Percentiles rank a stretch among this genome's conserved stretches.
These are phyloP conservation scores for Galbula dea DNA, from an alignment of 2,113 vertebrate genomes.

Conservation along the genomic window DNA sequence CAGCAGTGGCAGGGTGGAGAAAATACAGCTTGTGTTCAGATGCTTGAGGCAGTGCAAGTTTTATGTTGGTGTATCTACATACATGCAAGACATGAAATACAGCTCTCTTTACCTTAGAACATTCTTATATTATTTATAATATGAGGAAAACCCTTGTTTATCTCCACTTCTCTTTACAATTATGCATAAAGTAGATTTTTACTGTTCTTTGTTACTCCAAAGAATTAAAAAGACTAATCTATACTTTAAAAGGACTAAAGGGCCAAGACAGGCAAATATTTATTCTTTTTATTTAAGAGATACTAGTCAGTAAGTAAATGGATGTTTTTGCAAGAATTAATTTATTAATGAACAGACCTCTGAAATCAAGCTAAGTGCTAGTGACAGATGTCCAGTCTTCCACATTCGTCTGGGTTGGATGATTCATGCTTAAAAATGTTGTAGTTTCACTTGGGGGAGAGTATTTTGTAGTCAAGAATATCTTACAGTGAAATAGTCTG, in stretches of 20 bases:
- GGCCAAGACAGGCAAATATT: not conserved
- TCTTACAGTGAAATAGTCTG: not conserved
- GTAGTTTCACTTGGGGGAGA: not conserved
- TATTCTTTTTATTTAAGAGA: not conserved
- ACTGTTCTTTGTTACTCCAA: not conserved
- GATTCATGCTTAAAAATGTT: not conserved
- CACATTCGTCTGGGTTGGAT: not conserved
- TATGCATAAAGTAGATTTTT: not conserved
- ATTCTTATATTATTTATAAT: not conserved
- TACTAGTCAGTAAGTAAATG: not conserved
- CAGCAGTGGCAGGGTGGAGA: rapidly evolving
- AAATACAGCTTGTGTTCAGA: not conserved
- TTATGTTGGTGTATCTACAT: not conserved
- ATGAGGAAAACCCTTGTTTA: not conserved
- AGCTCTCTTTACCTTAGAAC: not conserved
- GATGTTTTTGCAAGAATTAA: not conserved
- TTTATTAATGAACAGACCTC: not conserved
- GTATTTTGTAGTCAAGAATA: not conserved
- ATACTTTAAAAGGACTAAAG: not conserved
- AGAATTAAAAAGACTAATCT: not conserved
- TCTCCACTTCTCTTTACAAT: not conserved
- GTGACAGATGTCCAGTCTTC: not conserved
- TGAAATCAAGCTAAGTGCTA: not conserved
- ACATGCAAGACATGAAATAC: not conserved
- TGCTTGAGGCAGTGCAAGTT: not conserved